Conservation (phyloP, 2,888 invertebrate species). For the Hoplodrina blanda region DNA sequence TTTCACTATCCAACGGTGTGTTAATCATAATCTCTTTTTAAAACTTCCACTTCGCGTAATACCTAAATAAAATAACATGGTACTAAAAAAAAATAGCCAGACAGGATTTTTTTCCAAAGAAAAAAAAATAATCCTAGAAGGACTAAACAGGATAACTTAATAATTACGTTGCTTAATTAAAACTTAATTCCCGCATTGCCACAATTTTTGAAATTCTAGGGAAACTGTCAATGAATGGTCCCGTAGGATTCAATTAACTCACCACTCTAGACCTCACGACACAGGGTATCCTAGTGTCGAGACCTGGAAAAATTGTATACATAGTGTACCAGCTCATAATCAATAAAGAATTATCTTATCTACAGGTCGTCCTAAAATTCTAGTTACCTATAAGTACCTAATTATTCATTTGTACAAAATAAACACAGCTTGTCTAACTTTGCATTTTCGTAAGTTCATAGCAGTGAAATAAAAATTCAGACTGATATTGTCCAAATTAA, state of each 20-base stretch:
- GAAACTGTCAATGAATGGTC: neutral
- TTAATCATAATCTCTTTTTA: constrained; percentile 3
- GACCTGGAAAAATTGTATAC: no score
- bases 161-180: neutral
- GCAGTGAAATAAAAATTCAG: constrained; percentile 11
- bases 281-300: no score
- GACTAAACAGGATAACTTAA: neutral
- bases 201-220: neutral
- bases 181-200: neutral
- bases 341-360: no score
- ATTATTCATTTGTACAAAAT: neutral
- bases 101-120: neutral
- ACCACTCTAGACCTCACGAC: no score
- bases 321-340: no score
- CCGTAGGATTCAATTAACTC: no score
- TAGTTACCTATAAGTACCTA: neutral
- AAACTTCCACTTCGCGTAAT: neutral
- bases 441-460: neutral
- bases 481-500: constrained; percentile 10
- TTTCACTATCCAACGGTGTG: neutral
- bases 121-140: no score
- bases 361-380: neutral
- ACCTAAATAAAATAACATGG: neutral
- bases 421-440: neutral
- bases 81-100: neutral